Conservation (phyloP, 2,888 invertebrate genomes). For the Drosophila melanosoma region DNA sequence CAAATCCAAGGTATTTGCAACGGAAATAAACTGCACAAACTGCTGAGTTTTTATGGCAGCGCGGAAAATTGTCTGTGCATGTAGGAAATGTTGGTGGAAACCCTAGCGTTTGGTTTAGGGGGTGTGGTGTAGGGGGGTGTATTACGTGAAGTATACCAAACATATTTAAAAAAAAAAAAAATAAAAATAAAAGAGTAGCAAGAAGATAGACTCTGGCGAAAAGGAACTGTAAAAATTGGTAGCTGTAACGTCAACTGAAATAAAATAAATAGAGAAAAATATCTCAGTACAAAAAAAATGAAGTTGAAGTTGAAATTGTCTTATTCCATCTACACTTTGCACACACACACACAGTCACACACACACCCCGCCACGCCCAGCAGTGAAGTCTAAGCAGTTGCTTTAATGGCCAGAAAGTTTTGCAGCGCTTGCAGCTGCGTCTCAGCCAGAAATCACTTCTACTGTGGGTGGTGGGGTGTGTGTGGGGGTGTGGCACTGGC, state of each 20-base stretch:
- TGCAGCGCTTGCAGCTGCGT: conserved; percentile 48
- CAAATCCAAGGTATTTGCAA: conserved; percentile 79
- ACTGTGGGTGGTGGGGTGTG: conserved; percentile 36
- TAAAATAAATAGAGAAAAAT: conserved; percentile 75
- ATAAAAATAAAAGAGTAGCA: conserved; percentile 4
- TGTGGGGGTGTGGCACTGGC: conserved; percentile 63
- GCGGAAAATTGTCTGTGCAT: conserved; percentile 62
- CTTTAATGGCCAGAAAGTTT: conserved; percentile 59
- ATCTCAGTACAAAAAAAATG: conserved; percentile 26
- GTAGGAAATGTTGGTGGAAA: background rate
- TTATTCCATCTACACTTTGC: background rate
- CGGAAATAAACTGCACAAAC: conserved; percentile 80
- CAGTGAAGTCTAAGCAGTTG: conserved; percentile 39
- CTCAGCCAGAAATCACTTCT: conserved; percentile 54
- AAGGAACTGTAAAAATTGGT: conserved; percentile 71
- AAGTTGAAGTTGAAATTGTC: conserved; percentile 44
- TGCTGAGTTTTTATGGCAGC: conserved; percentile 69
- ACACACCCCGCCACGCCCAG: background rate
- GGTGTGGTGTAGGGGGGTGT: conserved; percentile 19
- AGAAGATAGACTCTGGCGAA: conserved; percentile 40
- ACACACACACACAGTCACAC: background rate
- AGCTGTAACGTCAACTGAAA: conserved; percentile 64
- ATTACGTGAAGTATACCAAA: conserved; percentile 72
- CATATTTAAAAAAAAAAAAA: conserved; percentile 70
- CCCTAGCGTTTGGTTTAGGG: conserved; percentile 9